These are phyloP conservation scores for Pristionchus entomophagus DNA, from an alignment of 2,888 invertebrate genomes.

Conservation along the genomic window DNA sequence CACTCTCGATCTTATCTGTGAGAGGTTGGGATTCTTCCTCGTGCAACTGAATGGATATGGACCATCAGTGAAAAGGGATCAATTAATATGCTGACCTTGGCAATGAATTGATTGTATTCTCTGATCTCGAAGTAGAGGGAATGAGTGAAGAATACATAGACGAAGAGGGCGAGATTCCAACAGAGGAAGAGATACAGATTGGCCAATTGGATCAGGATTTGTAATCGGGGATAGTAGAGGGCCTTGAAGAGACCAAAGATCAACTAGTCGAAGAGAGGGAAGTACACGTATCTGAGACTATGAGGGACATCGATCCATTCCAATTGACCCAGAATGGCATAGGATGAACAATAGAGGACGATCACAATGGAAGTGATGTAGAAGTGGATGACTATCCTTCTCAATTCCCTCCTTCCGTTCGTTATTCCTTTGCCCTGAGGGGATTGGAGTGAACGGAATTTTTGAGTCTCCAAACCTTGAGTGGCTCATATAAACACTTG, in stretches of 20 bases:
- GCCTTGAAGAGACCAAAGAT: conserved; percentile 2
- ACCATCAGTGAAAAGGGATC: no score
- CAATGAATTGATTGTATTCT: conserved; percentile 43
- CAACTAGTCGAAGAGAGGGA: neutral
- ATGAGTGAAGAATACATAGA: conserved; percentile 49
- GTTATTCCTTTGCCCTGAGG: conserved; percentile 18
- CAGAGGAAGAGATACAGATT: conserved; percentile 41
- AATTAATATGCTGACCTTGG: neutral
- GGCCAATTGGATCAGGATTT: conserved; percentile 13
- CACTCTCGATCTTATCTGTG: conserved; percentile 36
- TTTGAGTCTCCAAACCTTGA: neutral
- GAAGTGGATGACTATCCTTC: conserved; percentile 13
- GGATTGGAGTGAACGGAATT: neutral
- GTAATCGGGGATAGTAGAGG: conserved; percentile 28
- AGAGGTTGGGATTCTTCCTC: neutral
- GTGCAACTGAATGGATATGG: neutral
- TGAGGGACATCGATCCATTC: neutral
- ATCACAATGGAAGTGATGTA: neutral
- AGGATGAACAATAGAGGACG: neutral
- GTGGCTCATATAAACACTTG: conserved; percentile 25
- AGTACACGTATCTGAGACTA: neutral
- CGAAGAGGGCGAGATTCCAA: conserved; percentile 48
- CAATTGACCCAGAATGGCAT: conserved; percentile 22
- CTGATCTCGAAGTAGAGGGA: conserved; percentile 48
- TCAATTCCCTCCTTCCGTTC: conserved; percentile 12